phyloP scores from a whole-genome alignment of 2,113 vertebrate genomes.

The Neotoma lepida region DNA sequence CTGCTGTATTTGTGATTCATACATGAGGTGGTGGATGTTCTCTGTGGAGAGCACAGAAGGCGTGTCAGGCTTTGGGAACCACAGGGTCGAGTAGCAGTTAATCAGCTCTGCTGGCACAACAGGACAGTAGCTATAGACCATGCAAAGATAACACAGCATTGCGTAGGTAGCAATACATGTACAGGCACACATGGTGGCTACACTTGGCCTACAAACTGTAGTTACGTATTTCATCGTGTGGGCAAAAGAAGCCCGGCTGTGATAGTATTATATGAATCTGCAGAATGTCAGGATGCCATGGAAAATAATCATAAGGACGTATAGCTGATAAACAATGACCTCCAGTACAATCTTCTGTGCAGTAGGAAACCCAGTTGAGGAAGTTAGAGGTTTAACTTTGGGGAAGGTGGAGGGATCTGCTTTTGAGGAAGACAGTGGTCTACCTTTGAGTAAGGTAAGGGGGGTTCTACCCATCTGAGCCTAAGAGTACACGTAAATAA shows the following conservation, averaged over 20 bases:
- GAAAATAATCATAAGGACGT: background rate
- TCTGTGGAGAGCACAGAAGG: background rate
- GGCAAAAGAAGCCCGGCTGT: background rate
- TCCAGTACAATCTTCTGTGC: background rate
- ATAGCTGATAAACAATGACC: background rate
- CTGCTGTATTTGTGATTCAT: background rate
- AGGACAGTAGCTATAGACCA: accelerated
- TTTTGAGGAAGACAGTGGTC: background rate
- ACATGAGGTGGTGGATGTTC: background rate
- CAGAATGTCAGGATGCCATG: background rate
- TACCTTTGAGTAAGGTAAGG: background rate
- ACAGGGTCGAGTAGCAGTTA: background rate
- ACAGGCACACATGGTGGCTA: accelerated
- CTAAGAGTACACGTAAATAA: background rate
- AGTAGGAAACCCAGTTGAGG: background rate
- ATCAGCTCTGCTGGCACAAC: background rate
- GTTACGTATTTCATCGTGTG: no score
- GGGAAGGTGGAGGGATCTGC: background rate
- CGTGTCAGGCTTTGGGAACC: background rate
- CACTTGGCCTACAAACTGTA: background rate
- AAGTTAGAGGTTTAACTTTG: background rate
- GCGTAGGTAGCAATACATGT: background rate
- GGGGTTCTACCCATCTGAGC: accelerated
- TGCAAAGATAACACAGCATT: background rate
- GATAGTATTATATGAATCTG: background rate